These are phyloP conservation scores for Macrobrachium nipponense DNA, from an alignment of 1,140 invertebrate genomes.

Conservation along the genomic window DNA sequence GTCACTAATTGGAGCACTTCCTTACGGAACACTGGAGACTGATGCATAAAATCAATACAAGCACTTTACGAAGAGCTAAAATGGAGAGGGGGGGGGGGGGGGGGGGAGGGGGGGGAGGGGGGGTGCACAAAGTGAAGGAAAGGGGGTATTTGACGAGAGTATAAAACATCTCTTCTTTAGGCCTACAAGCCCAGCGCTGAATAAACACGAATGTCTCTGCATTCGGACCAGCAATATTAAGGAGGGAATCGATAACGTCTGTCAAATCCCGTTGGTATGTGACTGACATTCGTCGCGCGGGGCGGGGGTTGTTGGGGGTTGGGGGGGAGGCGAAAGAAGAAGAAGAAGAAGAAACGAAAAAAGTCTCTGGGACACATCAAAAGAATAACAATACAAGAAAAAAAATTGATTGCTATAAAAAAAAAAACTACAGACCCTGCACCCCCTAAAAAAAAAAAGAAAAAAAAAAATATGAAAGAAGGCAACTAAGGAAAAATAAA, in stretches of 20 bases:
- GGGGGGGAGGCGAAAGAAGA: conserved; percentile 19
- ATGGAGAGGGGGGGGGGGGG: too few relatives aligned
- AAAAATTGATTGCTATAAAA: background rate
- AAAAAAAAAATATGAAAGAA: too few relatives aligned
- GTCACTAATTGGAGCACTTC: too few relatives aligned
- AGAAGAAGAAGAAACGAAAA: conserved; percentile 3
- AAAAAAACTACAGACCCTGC: too few relatives aligned
- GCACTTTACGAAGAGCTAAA: too few relatives aligned
- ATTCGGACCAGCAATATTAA: background rate
- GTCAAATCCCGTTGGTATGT: too few relatives aligned
- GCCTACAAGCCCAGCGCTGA: background rate
- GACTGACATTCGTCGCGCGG: background rate
- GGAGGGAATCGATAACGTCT: background rate
- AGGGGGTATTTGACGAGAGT: background rate
- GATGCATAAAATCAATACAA: too few relatives aligned
- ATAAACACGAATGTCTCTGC: background rate
- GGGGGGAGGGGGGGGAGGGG: background rate
- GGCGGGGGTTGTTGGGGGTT: background rate
- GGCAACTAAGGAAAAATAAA: too few relatives aligned
- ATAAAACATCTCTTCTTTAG: background rate
- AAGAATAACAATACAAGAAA: background rate
- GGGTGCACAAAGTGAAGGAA: background rate
- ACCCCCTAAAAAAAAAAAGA: too few relatives aligned
- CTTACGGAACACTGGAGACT: too few relatives aligned
- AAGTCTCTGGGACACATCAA: background rate